Base-by-base conservation (phyloP, 2,888 invertebrate genomes). In the Sipha maydis region DNA sequence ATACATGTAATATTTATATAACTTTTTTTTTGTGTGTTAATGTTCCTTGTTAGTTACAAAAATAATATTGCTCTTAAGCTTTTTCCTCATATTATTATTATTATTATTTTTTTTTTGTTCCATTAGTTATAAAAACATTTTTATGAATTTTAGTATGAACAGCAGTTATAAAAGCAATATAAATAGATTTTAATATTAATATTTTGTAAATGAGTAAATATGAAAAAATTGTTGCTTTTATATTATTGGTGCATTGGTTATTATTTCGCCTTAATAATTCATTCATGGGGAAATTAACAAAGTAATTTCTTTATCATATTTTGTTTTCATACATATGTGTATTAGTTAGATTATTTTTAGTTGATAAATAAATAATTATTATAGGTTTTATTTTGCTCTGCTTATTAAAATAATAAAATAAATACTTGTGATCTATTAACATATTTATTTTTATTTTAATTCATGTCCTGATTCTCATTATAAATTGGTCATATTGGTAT, bases 41-140 rank as follows among this genome's bases (percentile, higher is more conserved):
- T 88, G 88, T 88, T 88, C 88, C 88, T 88, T 75, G 82, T 88
- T 88, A 88, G 88, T 88, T 88, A 88, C 88, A 88, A 88, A 88
- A 88, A 76, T 80, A 80, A 88, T 73, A 28, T 80, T 80, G 79
- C 79, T 82, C 73, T 88, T 82, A 88, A 82, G 88, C 88, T 88
- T 80, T 88, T 88, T 88, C 82, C 88, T 88, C 75, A 88, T 88
- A 82, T 41, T 75, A 31, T 67, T 85, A 31, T 84, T 61, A 56
- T 85, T 75, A 77, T 34, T 78, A 71, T 86, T 67, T 78, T 78
- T 86, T 75, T 88, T 80, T 80, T 79, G 71, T 86, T 79, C 71
- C 56, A 67, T 38, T 73, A 80, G 56, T 61, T 38, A 73, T 79
- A 77, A 77, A 85, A 86, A 73, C 38, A 71, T 86, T 73, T 86